A percentile compares a stretch with the other conserved stretches of the same genome.
phyloP scores from a whole-genome alignment of 2,113 vertebrate genomes.

The Oxygymnocypris stewartii region DNA sequence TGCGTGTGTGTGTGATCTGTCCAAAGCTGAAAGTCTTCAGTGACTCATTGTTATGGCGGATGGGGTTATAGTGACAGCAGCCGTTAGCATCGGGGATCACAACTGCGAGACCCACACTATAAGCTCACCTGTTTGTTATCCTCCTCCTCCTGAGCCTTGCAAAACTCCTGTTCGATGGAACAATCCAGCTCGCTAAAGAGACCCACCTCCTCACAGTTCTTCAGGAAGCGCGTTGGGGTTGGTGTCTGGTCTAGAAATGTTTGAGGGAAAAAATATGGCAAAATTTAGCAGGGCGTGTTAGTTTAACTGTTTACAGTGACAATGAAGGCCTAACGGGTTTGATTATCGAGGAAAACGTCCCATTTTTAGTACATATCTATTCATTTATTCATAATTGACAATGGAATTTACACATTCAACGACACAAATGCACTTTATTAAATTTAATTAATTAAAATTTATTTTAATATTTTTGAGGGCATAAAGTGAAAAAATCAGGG shows the following conservation, averaged over 20 bases:
- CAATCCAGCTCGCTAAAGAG: conserved; percentile 97
- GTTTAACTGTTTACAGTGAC: neutral
- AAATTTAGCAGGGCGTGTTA: neutral
- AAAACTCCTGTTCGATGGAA: conserved; percentile 95
- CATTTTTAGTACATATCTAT: neutral
- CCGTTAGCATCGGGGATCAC: conserved; percentile 21
- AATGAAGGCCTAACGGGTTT: neutral
- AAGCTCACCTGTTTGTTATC: conserved; percentile 91
- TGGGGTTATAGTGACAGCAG: conserved; percentile 37
- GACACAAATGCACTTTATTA: no score
- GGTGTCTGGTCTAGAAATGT: conserved; percentile 90
- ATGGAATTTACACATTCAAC: neutral
- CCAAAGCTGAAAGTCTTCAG: conserved; percentile 32
- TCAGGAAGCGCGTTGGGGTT: conserved; percentile 95
- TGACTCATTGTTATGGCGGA: neutral
- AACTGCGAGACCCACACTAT: conserved; percentile 10
- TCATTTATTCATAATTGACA: neutral
- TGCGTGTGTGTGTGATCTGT: neutral
- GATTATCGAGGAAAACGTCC: neutral
- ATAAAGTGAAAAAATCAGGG: neutral
- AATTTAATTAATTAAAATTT: no score
- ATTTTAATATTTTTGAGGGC: neutral
- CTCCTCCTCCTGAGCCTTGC: conserved; percentile 96
- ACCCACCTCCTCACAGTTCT: conserved; percentile 98
- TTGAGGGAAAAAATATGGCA: neutral